Conservation (phyloP, 2,888 invertebrate genomes). For the Cheilosia urbana region DNA sequence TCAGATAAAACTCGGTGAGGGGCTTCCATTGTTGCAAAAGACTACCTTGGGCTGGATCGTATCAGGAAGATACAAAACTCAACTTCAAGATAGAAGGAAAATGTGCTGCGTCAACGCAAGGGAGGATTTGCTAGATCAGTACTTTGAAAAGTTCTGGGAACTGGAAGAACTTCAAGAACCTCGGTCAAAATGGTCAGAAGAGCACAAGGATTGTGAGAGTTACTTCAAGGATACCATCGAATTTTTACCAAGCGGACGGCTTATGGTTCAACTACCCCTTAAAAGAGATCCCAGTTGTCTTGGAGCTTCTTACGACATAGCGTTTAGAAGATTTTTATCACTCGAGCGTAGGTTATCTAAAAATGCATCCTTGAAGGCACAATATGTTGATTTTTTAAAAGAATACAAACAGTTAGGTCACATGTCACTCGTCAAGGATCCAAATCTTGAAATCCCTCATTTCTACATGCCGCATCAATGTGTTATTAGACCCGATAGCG, state of each 20-base stretch:
- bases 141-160: neutral
- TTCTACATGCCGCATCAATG: conserved; percentile 60
- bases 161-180: conserved; percentile 45
- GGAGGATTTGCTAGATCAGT: neutral
- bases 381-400: conserved; percentile 20
- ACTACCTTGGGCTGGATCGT: too few relatives aligned
- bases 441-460: conserved; percentile 14
- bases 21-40: too few relatives aligned
- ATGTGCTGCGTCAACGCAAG: too few relatives aligned
- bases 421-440: conserved; percentile 77
- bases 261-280: conserved; percentile 57
- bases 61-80: too few relatives aligned
- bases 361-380: neutral
- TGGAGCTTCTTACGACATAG: conserved; percentile 55
- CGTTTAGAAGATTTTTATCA: conserved; percentile 48
- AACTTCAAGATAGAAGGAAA: too few relatives aligned
- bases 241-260: conserved; percentile 10
- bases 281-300: conserved; percentile 43
- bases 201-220: conserved; percentile 41
- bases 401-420: conserved; percentile 81
- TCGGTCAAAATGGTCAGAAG: neutral
- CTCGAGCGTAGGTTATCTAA: conserved; percentile 40
- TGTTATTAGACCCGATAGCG: conserved; percentile 39
- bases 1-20: neutral
- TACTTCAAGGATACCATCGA: conserved; percentile 22